Evolutionary conservation across 2,797 vertebrate species (phyloP), one percentile per base, ranked within the genome.

Genomic region (Limosa lapponica): DNA sequence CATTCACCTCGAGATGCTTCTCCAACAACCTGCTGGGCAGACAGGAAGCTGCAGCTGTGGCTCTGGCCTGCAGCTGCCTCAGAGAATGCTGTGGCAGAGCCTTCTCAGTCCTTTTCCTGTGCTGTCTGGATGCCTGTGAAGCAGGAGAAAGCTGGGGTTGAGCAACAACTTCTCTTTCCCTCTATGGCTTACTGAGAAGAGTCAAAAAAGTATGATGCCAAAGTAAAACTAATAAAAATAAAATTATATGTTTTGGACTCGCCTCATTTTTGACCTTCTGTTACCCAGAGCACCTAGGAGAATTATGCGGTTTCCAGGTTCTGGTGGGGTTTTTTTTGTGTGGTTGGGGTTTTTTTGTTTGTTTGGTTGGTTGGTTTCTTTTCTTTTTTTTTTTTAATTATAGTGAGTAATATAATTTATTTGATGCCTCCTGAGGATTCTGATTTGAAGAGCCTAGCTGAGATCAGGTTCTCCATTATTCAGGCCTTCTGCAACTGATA

Each of bases 341-440:
- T 52, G 51, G 51, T 52, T 52, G 0, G 0, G 0, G 0, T 15
- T 32, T 32, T 51, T 70, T 66, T 16, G 1, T 24, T 58, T 5
- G 23, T 10, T 81, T 46, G 22, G 2, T 28, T 39, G 20, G 8
- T 19, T 54, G 4, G 6, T 7, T 11, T 10, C 1, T 5, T 11
- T 65, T 13, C 8, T 15, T 55, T 41, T 27, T 13, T 44, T 41
- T 18, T 74, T 34, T 65, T 8, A 46, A 46, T 64, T 49, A 59
- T 5, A 41, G 2, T 25, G 6, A 51, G 2, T 30, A 73, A 36
- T 49, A 52, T 6, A 8, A 78, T 46, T 16, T 4, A 55, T 82
- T 48, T 70, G 15, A 4, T 67, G 20, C 12, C 13, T 78, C n/a
- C 44, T 49, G 28, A 90, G 6, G 37, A 49, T 83, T 83, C 2